A percentile compares a stretch with the other conserved stretches of the same genome.
Evolutionary conservation across 2,797 vertebrate species (phyloP).

Genomic region (Vipera latastei): DNA sequence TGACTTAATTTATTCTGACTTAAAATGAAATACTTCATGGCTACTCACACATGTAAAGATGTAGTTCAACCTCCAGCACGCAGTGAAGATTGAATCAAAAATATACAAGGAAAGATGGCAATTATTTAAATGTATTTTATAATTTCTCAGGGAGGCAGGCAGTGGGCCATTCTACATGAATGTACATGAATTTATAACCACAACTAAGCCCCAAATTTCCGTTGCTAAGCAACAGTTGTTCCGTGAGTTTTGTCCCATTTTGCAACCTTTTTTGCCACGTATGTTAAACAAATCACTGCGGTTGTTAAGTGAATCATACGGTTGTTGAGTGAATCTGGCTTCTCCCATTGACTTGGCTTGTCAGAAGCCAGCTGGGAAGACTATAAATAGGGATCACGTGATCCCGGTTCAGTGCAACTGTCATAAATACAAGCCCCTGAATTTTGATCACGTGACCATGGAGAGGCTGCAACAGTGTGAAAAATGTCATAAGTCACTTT

Average conservation of each 20-base stretch:
- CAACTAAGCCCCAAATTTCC: neutral
- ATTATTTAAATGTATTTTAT: neutral
- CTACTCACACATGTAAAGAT: neutral
- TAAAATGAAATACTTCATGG: neutral
- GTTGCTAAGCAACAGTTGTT: neutral
- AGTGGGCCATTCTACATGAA: neutral
- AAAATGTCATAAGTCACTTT: neutral
- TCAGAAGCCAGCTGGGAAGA: neutral
- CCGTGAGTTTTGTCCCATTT: neutral
- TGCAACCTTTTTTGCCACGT: neutral
- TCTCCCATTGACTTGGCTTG: neutral
- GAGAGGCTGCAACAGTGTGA: neutral
- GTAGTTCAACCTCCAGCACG: neutral
- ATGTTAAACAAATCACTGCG: neutral
- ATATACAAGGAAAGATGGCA: constrained; percentile 10
- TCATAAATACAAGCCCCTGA: neutral
- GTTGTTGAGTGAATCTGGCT: neutral
- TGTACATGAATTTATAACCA: neutral
- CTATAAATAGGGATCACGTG: neutral
- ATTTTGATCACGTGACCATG: neutral
- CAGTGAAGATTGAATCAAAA: neutral
- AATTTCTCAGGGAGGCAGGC: neutral
- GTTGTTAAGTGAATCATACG: neutral
- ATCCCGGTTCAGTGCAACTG: neutral
- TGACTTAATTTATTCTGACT: neutral